Percentiles rank a stretch among this genome's conserved stretches.
Conservation (phyloP, 1,140 invertebrate genomes). For the Aricia agestis region DNA sequence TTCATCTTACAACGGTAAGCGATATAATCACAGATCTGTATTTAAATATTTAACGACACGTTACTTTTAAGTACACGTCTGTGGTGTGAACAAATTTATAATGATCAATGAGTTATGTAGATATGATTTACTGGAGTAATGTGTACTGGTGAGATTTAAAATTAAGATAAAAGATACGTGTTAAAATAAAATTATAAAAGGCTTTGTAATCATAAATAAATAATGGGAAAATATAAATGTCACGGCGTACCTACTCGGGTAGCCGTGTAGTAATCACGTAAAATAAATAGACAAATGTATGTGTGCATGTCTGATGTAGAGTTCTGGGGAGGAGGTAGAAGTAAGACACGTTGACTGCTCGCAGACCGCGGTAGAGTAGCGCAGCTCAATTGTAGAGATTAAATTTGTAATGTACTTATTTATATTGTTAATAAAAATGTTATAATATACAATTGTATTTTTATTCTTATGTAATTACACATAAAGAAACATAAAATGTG, state of each 20-base stretch:
- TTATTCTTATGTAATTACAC: conserved; percentile 22
- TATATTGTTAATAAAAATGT: conserved; percentile 76
- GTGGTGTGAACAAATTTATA: neutral
- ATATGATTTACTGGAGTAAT: conserved; percentile 4
- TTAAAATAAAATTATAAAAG: conserved; percentile 10
- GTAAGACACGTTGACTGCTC: conserved; percentile 64
- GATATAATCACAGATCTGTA: neutral
- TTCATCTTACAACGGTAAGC: neutral
- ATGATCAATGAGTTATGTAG: neutral
- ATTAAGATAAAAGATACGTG: neutral
- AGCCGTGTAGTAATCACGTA: conserved; percentile 6
- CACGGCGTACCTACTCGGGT: neutral
- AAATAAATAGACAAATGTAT: conserved; percentile 38
- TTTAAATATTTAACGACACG: neutral
- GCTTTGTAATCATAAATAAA: conserved; percentile 13
- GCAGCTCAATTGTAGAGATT: conserved; percentile 71
- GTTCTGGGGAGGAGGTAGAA: conserved; percentile 3
- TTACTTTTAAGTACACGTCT: neutral
- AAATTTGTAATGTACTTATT: conserved; percentile 73
- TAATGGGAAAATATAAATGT: conserved; percentile 8
- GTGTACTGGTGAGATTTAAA: conserved; percentile 5
- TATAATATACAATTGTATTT: conserved; percentile 56
- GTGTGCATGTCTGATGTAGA: conserved; percentile 50
- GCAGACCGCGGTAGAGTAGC: conserved; percentile 69
- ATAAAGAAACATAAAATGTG: neutral